Conservation (phyloP, 2,113 vertebrate genomes). For the Apteryx mantelli region DNA sequence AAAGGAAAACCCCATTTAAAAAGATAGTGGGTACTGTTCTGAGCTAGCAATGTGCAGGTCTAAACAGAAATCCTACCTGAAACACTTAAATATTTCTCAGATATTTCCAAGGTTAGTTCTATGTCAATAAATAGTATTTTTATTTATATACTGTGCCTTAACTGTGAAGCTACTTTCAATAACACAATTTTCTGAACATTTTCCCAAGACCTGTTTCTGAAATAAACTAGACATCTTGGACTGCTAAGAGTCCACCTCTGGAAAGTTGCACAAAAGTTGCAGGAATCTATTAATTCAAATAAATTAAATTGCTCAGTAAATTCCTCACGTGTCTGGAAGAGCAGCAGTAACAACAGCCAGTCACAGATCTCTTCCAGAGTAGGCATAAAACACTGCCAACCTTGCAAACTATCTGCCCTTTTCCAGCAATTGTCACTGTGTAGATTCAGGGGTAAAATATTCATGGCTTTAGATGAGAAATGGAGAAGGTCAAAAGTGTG, state of each 20-base stretch:
- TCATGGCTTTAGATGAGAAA: background rate
- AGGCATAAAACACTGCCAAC: background rate
- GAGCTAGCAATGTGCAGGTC: background rate
- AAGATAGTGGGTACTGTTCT: background rate
- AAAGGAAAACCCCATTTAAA: accelerated
- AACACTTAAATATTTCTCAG: background rate
- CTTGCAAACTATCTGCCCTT: background rate
- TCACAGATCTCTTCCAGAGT: background rate
- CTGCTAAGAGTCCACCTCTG: background rate
- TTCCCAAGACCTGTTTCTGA: background rate
- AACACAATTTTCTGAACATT: background rate
- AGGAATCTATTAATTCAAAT: background rate
- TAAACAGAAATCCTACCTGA: background rate
- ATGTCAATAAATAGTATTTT: background rate
- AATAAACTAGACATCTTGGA: background rate
- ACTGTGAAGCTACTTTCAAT: too few relatives aligned
- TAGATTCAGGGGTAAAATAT: background rate
- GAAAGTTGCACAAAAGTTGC: background rate
- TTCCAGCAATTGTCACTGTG: background rate
- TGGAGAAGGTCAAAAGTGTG: background rate
- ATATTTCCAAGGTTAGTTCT: background rate
- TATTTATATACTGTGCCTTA: background rate
- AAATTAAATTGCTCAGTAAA: background rate
- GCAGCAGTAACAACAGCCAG: background rate
- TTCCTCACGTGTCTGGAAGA: background rate